Evolutionary conservation across 2,888 invertebrate species (phyloP), one percentile per base, ranked within the genome.

Genomic region (Tigriopus californicus): DNA sequence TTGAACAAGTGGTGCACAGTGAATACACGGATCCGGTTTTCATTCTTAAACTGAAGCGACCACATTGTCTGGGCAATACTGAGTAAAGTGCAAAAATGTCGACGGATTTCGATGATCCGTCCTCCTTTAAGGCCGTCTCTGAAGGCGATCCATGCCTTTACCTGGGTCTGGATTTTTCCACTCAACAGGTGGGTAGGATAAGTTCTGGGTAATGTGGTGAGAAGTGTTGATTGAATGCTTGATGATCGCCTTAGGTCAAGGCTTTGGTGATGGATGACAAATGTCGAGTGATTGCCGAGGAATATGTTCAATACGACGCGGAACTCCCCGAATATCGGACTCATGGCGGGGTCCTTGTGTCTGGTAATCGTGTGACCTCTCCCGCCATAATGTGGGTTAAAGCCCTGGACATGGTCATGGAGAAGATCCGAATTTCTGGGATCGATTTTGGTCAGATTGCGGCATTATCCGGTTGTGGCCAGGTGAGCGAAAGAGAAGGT

Each of bases 341-440:
- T 1, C 77, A 77, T 64, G 79, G 80, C 13, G 81, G 81, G 12
- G 78, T 79, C 2, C 69, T 76, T 47, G 74, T 74, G 3, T 48
- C 48, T 33, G 49, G 41, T 22, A 33, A 46, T 3, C 70, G 75
- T 6, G 83, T 83, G 64, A 82, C 82, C 49, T 85, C 84, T 1
- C 92, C 92, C 1, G 82, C 89, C 0, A 74, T 86, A 25, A 85
- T 97, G 81, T 97, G 94, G 94, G 82, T 97, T 8, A 91, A 92
- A 73, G 91, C 94, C 0, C 70, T 95, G 49, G 95, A 97, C 68
- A 80, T 92, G 75, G 78, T 91, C 2, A 75, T 97, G 73, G 87
- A 89, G 69, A 79, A 83, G 62, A 75, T 95, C 41, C 79, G 85
- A 41, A 79, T 85, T 2, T 80, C 80, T 57, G 87, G 86, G 10